A percentile compares a stretch with the other conserved stretches of the same genome.
These are phyloP conservation scores for Onychorhynchus coronatus DNA, from an alignment of 2,113 vertebrate genomes.

Conservation along the genomic window DNA sequence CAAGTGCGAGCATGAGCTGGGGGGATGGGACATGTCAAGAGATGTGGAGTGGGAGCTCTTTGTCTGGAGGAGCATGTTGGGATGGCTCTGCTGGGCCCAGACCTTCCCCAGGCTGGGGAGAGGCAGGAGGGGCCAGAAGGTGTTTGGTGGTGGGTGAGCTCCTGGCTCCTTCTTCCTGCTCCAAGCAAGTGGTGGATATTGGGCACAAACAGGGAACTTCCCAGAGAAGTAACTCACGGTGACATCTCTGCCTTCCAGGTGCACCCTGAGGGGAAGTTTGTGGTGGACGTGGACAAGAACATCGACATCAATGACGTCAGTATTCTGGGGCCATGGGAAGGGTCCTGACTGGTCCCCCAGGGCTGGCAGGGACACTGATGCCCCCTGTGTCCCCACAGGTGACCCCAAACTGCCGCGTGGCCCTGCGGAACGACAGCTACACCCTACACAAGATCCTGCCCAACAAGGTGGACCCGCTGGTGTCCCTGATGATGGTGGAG, in stretches of 20 bases:
- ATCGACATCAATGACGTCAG: constrained; percentile 98
- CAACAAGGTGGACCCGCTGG: constrained; percentile 96
- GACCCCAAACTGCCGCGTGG: constrained; percentile 95
- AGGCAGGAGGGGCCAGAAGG: background rate
- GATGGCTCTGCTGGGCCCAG: background rate
- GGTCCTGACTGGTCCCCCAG: background rate
- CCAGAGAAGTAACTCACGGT: accelerated
- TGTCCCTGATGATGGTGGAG: constrained; percentile 99
- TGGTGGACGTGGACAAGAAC: constrained; percentile 98
- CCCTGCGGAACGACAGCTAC: constrained; percentile 96
- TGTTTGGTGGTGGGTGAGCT: background rate
- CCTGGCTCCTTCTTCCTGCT: background rate
- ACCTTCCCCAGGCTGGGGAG: background rate
- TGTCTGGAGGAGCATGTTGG: accelerated
- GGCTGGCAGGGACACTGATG: background rate
- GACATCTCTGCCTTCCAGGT: constrained; percentile 73
- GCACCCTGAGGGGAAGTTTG: constrained; percentile 97
- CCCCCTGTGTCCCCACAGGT: constrained; percentile 71
- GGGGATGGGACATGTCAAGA: accelerated
- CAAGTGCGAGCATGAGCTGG: accelerated
- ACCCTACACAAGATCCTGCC: constrained; percentile 98
- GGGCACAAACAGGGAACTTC: background rate
- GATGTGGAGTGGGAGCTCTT: accelerated
- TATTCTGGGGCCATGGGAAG: background rate
- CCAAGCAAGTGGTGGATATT: too few species aligned